Base-by-base conservation (phyloP, 1,140 invertebrate species). In the Himalopsyche phryganea region DNA sequence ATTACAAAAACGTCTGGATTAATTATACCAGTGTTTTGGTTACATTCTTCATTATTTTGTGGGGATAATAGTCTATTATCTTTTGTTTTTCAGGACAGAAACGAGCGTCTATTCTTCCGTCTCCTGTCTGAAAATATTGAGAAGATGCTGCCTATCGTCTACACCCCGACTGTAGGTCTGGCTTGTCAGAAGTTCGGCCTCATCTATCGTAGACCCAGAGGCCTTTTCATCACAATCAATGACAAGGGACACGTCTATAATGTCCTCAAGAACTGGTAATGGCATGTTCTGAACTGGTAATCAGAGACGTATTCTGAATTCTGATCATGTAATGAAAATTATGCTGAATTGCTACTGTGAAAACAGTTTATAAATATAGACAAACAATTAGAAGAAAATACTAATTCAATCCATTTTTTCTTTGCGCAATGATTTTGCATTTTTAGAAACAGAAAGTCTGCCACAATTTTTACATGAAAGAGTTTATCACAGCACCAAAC, bases 121-220 rank as follows among this genome's bases (percentile, higher is more conserved):
- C 83, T 98, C 19, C 72, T 99, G 14, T 86, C 87, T 46, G 92
- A 98, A 76, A 92, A 99, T 75, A 87, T 97, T 51, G 91, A 96
- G 69, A 85, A 92, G 67, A 87, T 97, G 78, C 94, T 99, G 90
- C 97, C 97, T 0, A 91, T 98, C 68, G 92, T 98, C 2, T 99
- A 99, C 73, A 98, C 96, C 0, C 96, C 97, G 0, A 97, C 94
- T 5, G 97, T 99, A 9, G 97, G 97, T 0, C 78, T 92, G 63
- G 96, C 96, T 0, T 99, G 97, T 72, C 95, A 98, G 76, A 92
- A 96, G 67, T 99, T 96, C 70, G 95, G 96, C 23, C 83, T 96
- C 19, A 92, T 98, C 68, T 98, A 94, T 70, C 83, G 93, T 48
- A 82, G 94, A 72, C 96, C 96, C 0, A 86, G 93, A 70, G 97